phyloP scores from a whole-genome alignment of 2,888 invertebrate genomes.

The Metallyticus violacea region DNA sequence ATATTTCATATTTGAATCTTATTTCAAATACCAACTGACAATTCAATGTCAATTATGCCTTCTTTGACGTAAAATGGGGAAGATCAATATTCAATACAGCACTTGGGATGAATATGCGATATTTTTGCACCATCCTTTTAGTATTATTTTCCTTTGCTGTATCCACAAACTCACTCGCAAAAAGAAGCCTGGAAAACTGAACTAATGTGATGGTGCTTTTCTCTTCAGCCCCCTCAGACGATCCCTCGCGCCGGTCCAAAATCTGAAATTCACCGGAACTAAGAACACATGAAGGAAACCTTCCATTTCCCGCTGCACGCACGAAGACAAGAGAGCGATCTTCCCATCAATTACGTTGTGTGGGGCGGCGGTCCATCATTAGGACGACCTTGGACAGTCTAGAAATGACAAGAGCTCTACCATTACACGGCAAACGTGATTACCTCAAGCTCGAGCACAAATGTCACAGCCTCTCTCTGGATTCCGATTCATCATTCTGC shows the following conservation, averaged over 20 bases:
- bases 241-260: neutral
- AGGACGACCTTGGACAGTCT: neutral
- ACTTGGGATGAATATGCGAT: too few species aligned
- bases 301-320: neutral
- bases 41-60: too few species aligned
- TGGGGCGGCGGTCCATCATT: too few species aligned
- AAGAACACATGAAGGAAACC: too few species aligned
- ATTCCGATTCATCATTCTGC: neutral
- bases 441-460: neutral
- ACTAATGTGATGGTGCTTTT: neutral
- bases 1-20: too few species aligned
- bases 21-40: too few species aligned
- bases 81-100: too few species aligned
- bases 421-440: neutral
- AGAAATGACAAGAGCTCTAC: neutral
- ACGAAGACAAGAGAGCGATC: neutral
- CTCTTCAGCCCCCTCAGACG: neutral
- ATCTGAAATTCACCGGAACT: neutral
- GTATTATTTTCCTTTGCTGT: too few species aligned
- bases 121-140: too few species aligned
- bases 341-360: neutral
- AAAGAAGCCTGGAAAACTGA: too few species aligned
- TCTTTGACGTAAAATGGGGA: too few species aligned
- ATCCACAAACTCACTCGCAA: too few species aligned
- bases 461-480: neutral